A percentile compares a stretch with the other conserved stretches of the same genome.
Evolutionary conservation across 1,140 invertebrate genomes (phyloP).

Genomic region (Helicoverpa armigera): DNA sequence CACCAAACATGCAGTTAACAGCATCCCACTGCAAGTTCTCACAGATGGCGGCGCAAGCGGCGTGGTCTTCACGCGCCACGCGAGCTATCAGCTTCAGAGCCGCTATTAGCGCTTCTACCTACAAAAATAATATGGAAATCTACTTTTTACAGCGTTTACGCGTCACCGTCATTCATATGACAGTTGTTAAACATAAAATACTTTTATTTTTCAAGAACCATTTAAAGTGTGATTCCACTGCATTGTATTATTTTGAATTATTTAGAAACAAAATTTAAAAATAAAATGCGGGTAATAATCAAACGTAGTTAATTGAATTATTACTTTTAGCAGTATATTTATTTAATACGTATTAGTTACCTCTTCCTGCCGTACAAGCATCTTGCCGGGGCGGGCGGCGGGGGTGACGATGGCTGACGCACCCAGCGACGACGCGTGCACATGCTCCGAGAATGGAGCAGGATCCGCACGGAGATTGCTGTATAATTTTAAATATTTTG

Average conservation of each 20-base stretch:
- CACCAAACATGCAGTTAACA: conserved; percentile 91
- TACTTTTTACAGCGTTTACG: too few species aligned
- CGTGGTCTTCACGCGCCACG: conserved; percentile 92
- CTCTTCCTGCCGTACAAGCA: conserved; percentile 79
- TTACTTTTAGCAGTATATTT: too few species aligned
- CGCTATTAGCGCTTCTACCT: conserved; percentile 95
- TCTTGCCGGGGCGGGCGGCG: conserved; percentile 67
- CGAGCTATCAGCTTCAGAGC: conserved; percentile 92
- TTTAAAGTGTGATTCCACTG: too few species aligned
- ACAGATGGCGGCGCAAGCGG: conserved; percentile 92
- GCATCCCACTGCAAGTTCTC: conserved; percentile 96
- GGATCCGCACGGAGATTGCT: conserved; percentile 75
- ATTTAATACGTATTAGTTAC: too few species aligned
- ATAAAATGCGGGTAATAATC: too few species aligned
- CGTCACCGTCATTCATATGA: not conserved
- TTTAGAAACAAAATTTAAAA: too few species aligned
- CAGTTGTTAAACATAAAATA: too few species aligned
- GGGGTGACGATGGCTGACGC: conserved; percentile 73
- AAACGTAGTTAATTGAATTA: too few species aligned
- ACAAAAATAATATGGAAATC: conserved; percentile 16
- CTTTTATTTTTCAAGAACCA: too few species aligned
- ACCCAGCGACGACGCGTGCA: conserved; percentile 74
- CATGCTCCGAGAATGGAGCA: conserved; percentile 71
- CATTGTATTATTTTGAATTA: too few species aligned
- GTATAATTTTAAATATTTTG: not conserved